Evolutionary conservation across 2,888 invertebrate genomes (phyloP).

Genomic region (Anarsia innoxiella): DNA sequence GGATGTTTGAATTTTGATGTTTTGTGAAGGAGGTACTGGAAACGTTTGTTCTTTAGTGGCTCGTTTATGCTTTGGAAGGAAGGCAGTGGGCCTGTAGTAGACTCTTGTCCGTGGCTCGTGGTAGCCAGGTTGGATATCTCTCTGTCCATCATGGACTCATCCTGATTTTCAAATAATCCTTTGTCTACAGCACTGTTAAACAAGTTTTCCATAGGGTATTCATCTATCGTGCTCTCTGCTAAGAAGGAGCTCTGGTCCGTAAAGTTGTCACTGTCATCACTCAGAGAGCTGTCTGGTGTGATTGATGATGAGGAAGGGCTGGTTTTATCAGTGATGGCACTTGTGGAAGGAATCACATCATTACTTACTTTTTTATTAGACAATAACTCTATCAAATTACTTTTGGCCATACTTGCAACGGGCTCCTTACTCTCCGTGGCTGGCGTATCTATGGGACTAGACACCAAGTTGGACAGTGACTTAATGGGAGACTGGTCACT

Average conservation of each 20-base stretch:
- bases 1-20: constrained; percentile 71
- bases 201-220: constrained; percentile 69
- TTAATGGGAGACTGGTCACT: constrained; percentile 76
- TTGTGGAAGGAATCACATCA: constrained; percentile 51
- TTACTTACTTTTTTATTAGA: constrained; percentile 48
- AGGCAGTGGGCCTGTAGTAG: constrained; percentile 51
- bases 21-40: constrained; percentile 68
- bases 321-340: constrained; percentile 45
- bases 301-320: constrained; percentile 44
- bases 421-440: constrained; percentile 39
- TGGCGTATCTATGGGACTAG: constrained; percentile 58
- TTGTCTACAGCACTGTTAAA: constrained; percentile 69
- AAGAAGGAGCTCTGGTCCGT: constrained; percentile 68
- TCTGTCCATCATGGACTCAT: constrained; percentile 66
- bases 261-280: constrained; percentile 65
- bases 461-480: constrained; percentile 78
- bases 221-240: constrained; percentile 65
- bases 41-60: constrained; percentile 65
- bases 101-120: constrained; percentile 62
- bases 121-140: constrained; percentile 69
- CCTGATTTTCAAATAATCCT: constrained; percentile 63
- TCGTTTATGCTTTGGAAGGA: constrained; percentile 67
- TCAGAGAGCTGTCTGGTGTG: constrained; percentile 59
- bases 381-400: constrained; percentile 61
- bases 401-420: constrained; percentile 55